These are phyloP conservation scores for Brachyhypopomus gauderio DNA, from an alignment of 2,113 vertebrate genomes.

Conservation along the genomic window DNA sequence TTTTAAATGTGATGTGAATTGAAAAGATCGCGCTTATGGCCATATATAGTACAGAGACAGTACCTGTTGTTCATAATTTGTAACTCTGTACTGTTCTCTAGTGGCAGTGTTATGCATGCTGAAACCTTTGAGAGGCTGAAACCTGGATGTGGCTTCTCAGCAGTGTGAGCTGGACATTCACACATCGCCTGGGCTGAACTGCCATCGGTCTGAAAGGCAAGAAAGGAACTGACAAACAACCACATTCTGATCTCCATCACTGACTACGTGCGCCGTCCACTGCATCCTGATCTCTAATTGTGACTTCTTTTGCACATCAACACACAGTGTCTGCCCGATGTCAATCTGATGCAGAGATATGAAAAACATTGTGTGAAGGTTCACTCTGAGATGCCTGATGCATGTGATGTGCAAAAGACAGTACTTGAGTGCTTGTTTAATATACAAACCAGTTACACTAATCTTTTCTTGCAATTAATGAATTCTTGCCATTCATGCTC, in stretches of 20 bases:
- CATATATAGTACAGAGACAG: not conserved
- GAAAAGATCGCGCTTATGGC: conserved; percentile 4
- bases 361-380: too few species aligned
- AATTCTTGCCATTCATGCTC: not conserved
- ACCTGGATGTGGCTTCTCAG: not conserved
- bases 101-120: not conserved
- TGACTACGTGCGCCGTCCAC: not conserved
- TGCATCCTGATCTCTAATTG: not conserved
- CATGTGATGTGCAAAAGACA: too few species aligned
- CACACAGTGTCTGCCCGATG: not conserved
- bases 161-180: not conserved
- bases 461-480: too few species aligned
- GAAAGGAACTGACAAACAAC: not conserved
- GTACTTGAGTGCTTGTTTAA: too few species aligned
- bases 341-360: not conserved
- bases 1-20: not conserved
- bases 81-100: not conserved
- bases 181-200: not conserved
- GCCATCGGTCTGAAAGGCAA: conserved; percentile 36
- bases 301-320: not conserved
- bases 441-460: too few species aligned
- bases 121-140: not conserved
- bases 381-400: too few species aligned
- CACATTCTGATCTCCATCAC: not conserved
- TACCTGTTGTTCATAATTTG: not conserved